These are phyloP conservation scores for Oeneis ivallda DNA, from an alignment of 2,888 invertebrate species.

Conservation along the genomic window DNA sequence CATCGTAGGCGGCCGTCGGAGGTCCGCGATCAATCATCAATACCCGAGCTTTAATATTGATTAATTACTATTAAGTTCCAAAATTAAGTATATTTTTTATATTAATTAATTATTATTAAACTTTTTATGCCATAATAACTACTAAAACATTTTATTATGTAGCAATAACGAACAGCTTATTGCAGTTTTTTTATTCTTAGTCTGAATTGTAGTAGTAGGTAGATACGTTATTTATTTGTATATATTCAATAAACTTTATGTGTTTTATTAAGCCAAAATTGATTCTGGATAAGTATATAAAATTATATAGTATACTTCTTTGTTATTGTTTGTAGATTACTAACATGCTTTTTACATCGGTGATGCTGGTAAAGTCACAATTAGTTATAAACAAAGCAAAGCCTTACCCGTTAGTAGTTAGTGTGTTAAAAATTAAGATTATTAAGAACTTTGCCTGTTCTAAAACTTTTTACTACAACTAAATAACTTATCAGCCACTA, in stretches of 20 bases:
- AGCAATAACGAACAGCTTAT: too few species aligned
- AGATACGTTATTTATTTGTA: too few species aligned
- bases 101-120: background rate
- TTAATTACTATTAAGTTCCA: slow-evolving; percentile 26
- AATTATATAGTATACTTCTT: background rate
- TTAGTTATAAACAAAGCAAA: slow-evolving; percentile 1
- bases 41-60: slow-evolving; percentile 29
- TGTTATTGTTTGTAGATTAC: background rate
- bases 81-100: background rate
- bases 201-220: too few species aligned
- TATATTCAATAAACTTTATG: too few species aligned
- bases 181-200: too few species aligned
- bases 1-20: slow-evolving; percentile 33
- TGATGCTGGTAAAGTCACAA: background rate
- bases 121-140: background rate
- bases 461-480: slow-evolving; percentile 39
- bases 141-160: background rate
- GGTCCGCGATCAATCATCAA: slow-evolving; percentile 33
- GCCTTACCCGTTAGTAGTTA: background rate
- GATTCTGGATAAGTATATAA: background rate
- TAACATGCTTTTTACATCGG: background rate
- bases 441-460: slow-evolving; percentile 30
- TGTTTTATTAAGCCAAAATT: too few species aligned
- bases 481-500: slow-evolving; percentile 48
- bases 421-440: too few species aligned